Percentiles rank a stretch among this genome's conserved stretches.
Conservation (phyloP, 2,797 vertebrate genomes). For the Clamator glandarius region DNA sequence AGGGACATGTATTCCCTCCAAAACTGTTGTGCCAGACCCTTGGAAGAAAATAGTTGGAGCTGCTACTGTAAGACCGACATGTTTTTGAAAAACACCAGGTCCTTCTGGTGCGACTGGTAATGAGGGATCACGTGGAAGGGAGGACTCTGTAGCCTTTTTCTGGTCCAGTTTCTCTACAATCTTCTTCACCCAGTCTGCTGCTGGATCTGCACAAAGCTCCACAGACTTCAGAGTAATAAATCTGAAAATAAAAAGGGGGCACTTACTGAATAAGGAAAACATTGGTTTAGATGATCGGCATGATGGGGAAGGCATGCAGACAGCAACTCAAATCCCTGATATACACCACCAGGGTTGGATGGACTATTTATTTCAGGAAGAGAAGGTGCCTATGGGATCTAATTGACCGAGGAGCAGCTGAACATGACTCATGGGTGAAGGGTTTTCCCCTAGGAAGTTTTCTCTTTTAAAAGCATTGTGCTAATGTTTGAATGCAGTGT, state of each 20-base stretch:
- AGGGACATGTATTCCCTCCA: neutral
- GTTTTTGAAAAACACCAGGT: neutral
- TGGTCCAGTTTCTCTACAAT: neutral
- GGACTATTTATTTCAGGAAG: neutral
- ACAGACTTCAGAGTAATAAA: neutral
- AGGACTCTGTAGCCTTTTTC: neutral
- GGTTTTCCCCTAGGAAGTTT: neutral
- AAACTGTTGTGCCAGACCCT: neutral
- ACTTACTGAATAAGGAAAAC: neutral
- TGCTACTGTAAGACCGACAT: neutral
- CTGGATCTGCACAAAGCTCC: slow-evolving; percentile 30
- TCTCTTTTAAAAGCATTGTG: neutral
- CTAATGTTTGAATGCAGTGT: neutral
- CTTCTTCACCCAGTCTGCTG: neutral
- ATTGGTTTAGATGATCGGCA: accelerated
- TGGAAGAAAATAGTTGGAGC: neutral
- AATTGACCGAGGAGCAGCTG: neutral
- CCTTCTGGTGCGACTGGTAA: neutral
- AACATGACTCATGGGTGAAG: neutral
- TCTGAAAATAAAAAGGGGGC: slow-evolving; percentile 7
- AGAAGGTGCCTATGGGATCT: neutral
- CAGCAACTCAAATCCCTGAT: neutral
- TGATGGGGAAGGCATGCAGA: neutral
- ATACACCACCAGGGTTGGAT: accelerated
- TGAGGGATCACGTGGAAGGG: accelerated